Conservation (phyloP, 2,888 invertebrate species). For the Cyrtodaria siliqua region DNA sequence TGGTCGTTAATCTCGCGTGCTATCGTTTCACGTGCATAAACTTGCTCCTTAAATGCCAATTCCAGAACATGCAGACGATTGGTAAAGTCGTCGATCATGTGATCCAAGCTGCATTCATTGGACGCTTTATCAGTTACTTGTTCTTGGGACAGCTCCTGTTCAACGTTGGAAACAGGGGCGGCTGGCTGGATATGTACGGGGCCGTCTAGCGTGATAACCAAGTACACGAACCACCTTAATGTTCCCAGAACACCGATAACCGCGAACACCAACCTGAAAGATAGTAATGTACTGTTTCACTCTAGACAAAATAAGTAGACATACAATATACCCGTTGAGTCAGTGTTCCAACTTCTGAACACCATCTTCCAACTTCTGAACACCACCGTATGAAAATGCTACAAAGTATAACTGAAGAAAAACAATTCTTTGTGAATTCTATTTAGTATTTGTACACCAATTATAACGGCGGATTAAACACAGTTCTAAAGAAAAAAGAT, state of each 20-base stretch:
- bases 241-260: slow-evolving; percentile 64
- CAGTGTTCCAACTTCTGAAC: too few relatives aligned
- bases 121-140: slow-evolving; percentile 30
- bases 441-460: too few relatives aligned
- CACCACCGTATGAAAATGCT: too few relatives aligned
- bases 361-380: too few relatives aligned
- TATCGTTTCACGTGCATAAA: slow-evolving; percentile 73
- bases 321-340: too few relatives aligned
- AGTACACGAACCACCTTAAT: slow-evolving; percentile 55
- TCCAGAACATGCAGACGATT: slow-evolving; percentile 77
- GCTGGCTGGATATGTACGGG: slow-evolving; percentile 4
- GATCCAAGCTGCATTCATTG: slow-evolving; percentile 55
- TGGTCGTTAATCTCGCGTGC: slow-evolving; percentile 77
- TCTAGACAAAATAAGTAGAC: too few relatives aligned
- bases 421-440: too few relatives aligned
- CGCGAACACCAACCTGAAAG: slow-evolving; percentile 69
- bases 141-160: slow-evolving; percentile 11
- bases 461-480: too few relatives aligned
- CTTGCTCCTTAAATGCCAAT: slow-evolving; percentile 80
- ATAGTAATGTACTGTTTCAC: too few relatives aligned
- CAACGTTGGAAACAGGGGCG: slow-evolving; percentile 10
- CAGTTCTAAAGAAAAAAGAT: too few relatives aligned
- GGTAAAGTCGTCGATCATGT: slow-evolving; percentile 74
- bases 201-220: slow-evolving; percentile 31
- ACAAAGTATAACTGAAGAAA: too few relatives aligned